These are phyloP conservation scores for Atrina japonica DNA, from an alignment of 2,888 invertebrate species.

Conservation along the genomic window DNA sequence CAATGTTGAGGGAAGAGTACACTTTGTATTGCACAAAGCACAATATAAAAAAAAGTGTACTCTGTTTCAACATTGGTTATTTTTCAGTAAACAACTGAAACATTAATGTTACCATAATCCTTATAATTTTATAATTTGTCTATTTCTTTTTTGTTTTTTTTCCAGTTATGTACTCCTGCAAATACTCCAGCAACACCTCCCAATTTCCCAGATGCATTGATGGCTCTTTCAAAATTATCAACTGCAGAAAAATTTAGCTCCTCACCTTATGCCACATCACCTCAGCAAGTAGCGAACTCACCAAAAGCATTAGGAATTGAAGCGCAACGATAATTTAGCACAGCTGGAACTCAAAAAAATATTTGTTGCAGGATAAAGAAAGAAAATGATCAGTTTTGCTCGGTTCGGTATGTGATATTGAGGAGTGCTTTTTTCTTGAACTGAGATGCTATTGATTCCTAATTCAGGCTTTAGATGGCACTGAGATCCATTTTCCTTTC, in stretches of 20 bases:
- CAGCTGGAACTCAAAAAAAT: neutral
- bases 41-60: no score
- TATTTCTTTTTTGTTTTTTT: constrained; percentile 39
- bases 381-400: neutral
- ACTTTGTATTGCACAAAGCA: no score
- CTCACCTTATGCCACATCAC: constrained; percentile 73
- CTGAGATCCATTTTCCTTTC: no score
- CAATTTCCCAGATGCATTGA: constrained; percentile 94
- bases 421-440: constrained; percentile 10
- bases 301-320: constrained; percentile 74
- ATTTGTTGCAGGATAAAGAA: neutral
- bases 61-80: no score
- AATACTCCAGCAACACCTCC: constrained; percentile 97
- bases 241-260: constrained; percentile 83
- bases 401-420: constrained; percentile 9
- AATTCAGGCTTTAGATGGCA: no score
- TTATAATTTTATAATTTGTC: neutral
- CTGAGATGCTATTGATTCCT: neutral
- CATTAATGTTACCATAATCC: neutral
- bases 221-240: constrained; percentile 93
- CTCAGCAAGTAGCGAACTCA: constrained; percentile 71
- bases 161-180: constrained; percentile 93
- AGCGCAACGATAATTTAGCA: constrained; percentile 65
- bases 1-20: no score
- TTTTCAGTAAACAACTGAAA: neutral